These are phyloP conservation scores for Orchesella cincta DNA, from an alignment of 1,140 invertebrate species.

Conservation along the genomic window DNA sequence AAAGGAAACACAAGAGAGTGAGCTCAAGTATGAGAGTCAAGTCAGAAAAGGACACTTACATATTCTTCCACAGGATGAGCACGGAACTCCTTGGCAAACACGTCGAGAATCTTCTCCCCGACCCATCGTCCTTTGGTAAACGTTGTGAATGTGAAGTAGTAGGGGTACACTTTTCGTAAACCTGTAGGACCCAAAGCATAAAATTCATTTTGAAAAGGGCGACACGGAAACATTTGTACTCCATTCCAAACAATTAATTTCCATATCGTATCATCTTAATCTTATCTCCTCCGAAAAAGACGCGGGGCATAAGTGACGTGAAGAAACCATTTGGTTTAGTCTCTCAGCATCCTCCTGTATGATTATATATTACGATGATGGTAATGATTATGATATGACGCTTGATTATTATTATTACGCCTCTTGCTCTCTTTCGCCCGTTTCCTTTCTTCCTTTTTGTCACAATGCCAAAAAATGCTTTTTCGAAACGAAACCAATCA, in stretches of 20 bases:
- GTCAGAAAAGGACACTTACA: constrained; percentile 56
- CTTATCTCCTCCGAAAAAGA: no score
- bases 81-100: constrained; percentile 90
- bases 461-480: constrained; percentile 4
- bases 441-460: background rate
- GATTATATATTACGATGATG: background rate
- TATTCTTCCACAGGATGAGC: constrained; percentile 90
- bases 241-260: background rate
- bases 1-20: background rate
- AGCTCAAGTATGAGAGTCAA: constrained; percentile 1
- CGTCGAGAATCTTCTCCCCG: constrained; percentile 88
- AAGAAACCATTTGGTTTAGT: no score
- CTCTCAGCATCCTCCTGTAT: background rate
- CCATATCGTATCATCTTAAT: no score
- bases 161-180: constrained; percentile 96
- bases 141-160: constrained; percentile 95
- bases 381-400: background rate
- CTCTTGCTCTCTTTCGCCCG: no score
- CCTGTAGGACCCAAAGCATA: constrained; percentile 62
- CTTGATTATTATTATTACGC: background rate
- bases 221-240: no score
- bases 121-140: constrained; percentile 96
- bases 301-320: no score
- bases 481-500: constrained; percentile 15
- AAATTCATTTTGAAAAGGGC: background rate